Conservation (phyloP, 2,888 invertebrate species). For the Nyleta sp. region DNA sequence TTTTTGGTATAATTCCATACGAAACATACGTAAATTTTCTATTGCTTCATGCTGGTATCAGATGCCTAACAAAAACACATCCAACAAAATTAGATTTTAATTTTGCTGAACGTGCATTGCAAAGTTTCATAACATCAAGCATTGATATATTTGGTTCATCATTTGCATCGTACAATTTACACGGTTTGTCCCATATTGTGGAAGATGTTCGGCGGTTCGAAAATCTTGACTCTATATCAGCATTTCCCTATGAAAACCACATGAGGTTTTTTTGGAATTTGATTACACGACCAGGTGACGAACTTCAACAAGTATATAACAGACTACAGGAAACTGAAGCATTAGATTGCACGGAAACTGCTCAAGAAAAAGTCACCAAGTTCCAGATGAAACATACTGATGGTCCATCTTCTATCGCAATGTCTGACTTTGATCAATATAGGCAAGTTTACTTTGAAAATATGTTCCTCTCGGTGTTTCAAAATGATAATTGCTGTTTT, state of each 20-base stretch:
- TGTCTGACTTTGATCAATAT: background rate
- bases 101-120: constrained; percentile 29
- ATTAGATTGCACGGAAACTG: background rate
- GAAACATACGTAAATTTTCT: constrained; percentile 69
- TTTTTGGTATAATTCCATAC: constrained; percentile 65
- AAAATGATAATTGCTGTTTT: constrained; percentile 14
- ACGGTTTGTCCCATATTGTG: constrained; percentile 30
- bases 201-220: too few species aligned
- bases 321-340: background rate
- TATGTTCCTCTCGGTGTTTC: background rate
- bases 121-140: background rate
- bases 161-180: constrained; percentile 70
- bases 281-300: too few species aligned
- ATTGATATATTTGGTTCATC: constrained; percentile 62
- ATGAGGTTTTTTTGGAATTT: too few species aligned
- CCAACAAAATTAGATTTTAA: constrained; percentile 32
- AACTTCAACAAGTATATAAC: too few species aligned
- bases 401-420: background rate
- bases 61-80: constrained; percentile 58
- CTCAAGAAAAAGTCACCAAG: background rate
- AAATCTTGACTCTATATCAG: too few species aligned
- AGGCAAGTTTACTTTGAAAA: background rate
- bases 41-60: constrained; percentile 65
- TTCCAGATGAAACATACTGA: background rate
- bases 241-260: too few species aligned